A percentile compares a stretch with the other conserved stretches of the same genome.
phyloP scores from a whole-genome alignment of 1,140 invertebrate species.

The Macrobrachium nipponense region DNA sequence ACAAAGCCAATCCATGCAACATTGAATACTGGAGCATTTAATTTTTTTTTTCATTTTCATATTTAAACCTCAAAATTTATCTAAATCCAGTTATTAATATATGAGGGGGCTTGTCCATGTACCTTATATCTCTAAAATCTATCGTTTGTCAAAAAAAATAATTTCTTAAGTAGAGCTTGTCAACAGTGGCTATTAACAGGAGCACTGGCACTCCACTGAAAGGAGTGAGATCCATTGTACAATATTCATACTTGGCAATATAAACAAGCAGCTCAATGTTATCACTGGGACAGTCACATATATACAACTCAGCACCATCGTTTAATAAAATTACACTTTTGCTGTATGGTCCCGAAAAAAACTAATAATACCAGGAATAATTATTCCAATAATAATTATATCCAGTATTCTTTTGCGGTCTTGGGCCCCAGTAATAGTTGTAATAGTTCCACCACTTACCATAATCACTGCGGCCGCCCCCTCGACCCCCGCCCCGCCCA shows the following conservation, averaged over 20 bases:
- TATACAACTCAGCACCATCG: conserved; percentile 54
- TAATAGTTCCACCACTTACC: conserved; percentile 76
- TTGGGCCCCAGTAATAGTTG: conserved; percentile 63
- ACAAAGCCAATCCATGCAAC: conserved; percentile 59
- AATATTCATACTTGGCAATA: conserved; percentile 31
- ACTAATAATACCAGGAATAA: conserved; percentile 65
- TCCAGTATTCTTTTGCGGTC: conserved; percentile 61
- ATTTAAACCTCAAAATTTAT: conserved; percentile 30
- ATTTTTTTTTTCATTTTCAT: conserved; percentile 53
- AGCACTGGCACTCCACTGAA: conserved; percentile 54
- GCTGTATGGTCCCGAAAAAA: conserved; percentile 48
- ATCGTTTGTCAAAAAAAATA: conserved; percentile 59
- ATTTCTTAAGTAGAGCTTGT: conserved; percentile 59
- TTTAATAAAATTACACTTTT: conserved; percentile 35
- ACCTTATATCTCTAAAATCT: conserved; percentile 58
- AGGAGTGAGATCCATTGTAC: conserved; percentile 57
- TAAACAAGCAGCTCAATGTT: conserved; percentile 39
- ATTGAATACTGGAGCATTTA: conserved; percentile 5
- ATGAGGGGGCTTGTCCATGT: conserved; percentile 54
- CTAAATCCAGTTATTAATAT: conserved; percentile 38
- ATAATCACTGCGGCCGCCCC: conserved; percentile 86
- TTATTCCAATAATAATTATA: conserved; percentile 65
- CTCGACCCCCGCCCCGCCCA: conserved; percentile 69
- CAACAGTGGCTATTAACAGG: conserved; percentile 61
- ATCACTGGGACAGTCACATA: conserved; percentile 44